phyloP scores from a whole-genome alignment of 2,113 vertebrate genomes.

The Melanostigma gelatinosum region DNA sequence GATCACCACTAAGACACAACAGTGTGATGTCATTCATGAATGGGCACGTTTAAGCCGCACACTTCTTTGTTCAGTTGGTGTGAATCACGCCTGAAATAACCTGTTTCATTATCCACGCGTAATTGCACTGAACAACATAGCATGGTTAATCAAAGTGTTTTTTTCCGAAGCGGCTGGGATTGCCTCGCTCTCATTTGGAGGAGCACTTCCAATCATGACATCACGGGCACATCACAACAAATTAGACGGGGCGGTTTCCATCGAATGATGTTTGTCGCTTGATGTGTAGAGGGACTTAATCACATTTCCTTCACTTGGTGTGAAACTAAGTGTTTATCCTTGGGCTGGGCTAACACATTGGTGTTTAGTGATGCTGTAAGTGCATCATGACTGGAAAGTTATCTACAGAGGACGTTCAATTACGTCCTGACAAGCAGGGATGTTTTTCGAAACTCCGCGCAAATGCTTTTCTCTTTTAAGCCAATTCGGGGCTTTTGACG shows the following conservation, averaged over 20 bases:
- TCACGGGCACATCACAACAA: constrained; percentile 75
- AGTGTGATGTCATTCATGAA: constrained; percentile 1
- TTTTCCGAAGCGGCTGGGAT: constrained; percentile 38
- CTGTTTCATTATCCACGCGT: constrained; percentile 49
- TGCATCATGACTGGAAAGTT: constrained; percentile 55
- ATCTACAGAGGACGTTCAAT: constrained; percentile 58
- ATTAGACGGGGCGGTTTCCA: constrained; percentile 66
- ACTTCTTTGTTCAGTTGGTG: constrained; percentile 14
- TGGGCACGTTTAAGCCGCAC: neutral
- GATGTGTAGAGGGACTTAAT: constrained; percentile 74
- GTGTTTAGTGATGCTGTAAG: constrained; percentile 53
- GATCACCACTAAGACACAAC: neutral
- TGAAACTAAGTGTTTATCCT: constrained; percentile 76
- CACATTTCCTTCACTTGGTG: constrained; percentile 69
- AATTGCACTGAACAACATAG: constrained; percentile 63
- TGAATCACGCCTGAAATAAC: constrained; percentile 47
- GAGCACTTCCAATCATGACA: constrained; percentile 71
- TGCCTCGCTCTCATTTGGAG: constrained; percentile 55
- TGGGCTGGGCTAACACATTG: constrained; percentile 43
- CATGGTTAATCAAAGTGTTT: constrained; percentile 68
- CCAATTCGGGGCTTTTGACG: constrained; percentile 69
- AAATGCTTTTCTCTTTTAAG: constrained; percentile 57
- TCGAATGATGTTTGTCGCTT: constrained; percentile 76
- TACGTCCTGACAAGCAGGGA: constrained; percentile 58
- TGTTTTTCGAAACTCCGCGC: constrained; percentile 29